Base-by-base conservation (phyloP, 2,888 invertebrate genomes). In the Uropetala carovei region DNA sequence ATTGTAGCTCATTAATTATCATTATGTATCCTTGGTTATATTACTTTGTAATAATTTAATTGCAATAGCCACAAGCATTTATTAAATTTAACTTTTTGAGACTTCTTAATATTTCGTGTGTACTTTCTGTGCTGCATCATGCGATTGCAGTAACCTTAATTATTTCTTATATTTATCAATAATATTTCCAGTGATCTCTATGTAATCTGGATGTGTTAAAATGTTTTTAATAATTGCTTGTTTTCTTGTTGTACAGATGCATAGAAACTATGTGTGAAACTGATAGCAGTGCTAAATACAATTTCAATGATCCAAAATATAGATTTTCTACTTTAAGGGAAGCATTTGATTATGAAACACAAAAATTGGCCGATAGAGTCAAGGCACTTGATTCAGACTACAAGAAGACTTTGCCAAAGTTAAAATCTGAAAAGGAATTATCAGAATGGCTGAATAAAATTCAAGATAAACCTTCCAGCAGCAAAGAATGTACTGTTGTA, bases 281-380 rank as follows among this genome's bases (percentile, higher is more conserved):
- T 30, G 89, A 89, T 43, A 22, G 43, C 10, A 68, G 43, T n/a
- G 68, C 64, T 10, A 89, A 89, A 43, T n/a, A 64, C 43, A n/a
- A 89, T n/a, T 89, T 89, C 43, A 64, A 64, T 8, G 89, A 89
- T 4, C 64, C 18, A 5, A 89, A 89, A n/a, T 13, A 43, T 18
- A 64, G 18, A 89, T 89, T 68, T 56, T 7, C 43, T n/a, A 68
- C 30, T 64, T n/a, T 89, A 43, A 43, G n/a, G 43, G 89, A 89
- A n/a, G 89, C 64, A 4, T 89, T 89, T 68, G 89, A 89, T 64
- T 43, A 89, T n/a, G 89, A 89, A 43, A 89, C 89, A 30, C 64
- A 89, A 43, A 89, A 89, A 27, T 89, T 89, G 43, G 64, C 43
- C 13, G 89, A 30, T n/a, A 89, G 89, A 89, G 64, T 89, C 8